phyloP scores from a whole-genome alignment of 2,888 invertebrate species.

The Netelia inedita region DNA sequence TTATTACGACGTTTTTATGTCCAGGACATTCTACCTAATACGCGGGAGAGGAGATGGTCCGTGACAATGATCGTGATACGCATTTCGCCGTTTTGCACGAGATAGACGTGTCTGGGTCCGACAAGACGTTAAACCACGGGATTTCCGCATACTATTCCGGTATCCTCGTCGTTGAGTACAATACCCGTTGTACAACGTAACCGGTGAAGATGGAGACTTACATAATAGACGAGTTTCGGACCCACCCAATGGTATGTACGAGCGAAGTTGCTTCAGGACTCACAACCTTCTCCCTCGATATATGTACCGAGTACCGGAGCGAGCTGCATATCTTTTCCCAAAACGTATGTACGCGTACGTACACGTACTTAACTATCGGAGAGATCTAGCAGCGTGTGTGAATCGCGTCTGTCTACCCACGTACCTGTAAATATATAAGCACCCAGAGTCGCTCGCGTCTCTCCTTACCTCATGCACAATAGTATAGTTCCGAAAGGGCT shows the following conservation, averaged over 20 bases:
- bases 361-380: not conserved
- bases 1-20: not conserved
- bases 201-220: conserved; percentile 41
- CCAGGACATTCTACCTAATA: not conserved
- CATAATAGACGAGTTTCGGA: conserved; percentile 53
- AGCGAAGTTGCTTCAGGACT: conserved; percentile 23
- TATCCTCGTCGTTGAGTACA: not conserved
- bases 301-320: conserved; percentile 19
- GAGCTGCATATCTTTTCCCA: conserved; percentile 17
- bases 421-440: conserved; percentile 1
- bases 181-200: conserved; percentile 20
- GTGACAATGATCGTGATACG: not conserved
- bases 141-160: not conserved
- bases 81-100: not conserved
- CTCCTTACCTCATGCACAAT: too few relatives aligned
- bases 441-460: not conserved
- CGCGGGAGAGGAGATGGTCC: not conserved
- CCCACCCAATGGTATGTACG: conserved; percentile 16
- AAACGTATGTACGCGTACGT: not conserved
- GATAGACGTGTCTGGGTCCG: not conserved
- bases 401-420: not conserved
- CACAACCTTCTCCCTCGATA: not conserved
- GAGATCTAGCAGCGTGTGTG: conserved; percentile 8
- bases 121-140: not conserved
- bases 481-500: too few relatives aligned